A percentile compares a stretch with the other conserved stretches of the same genome.
Conservation (phyloP, 1,140 invertebrate species). For the Euwallacea similis region DNA sequence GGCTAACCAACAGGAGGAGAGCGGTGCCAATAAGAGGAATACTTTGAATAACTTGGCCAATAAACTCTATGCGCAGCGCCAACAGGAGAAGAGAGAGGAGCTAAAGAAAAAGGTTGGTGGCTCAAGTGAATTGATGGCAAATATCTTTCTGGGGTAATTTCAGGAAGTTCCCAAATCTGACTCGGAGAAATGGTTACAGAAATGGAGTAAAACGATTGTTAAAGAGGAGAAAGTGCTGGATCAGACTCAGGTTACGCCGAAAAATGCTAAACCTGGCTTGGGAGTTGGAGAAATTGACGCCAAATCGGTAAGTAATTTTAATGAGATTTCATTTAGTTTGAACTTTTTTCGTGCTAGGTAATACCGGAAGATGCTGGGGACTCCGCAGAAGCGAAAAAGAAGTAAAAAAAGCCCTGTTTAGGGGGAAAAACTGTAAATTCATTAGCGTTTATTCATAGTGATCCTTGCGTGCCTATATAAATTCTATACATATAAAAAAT, state of each 20-base stretch:
- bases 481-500: no score
- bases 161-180: constrained; percentile 29
- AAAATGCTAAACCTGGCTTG: constrained; percentile 41
- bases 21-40: constrained; percentile 44
- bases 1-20: constrained; percentile 51
- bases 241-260: background rate
- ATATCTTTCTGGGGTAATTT: background rate
- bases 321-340: no score
- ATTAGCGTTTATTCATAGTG: no score
- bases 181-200: constrained; percentile 44
- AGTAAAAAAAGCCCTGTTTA: background rate
- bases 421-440: no score
- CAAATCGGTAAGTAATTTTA: constrained; percentile 43
- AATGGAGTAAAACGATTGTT: constrained; percentile 44
- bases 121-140: background rate
- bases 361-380: background rate
- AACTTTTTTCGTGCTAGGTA: background rate
- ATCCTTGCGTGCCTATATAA: no score
- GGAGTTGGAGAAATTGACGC: constrained; percentile 52
- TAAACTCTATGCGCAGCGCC: constrained; percentile 47
- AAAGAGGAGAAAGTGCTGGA: constrained; percentile 2
- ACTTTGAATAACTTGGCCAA: constrained; percentile 44
- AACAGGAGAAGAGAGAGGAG: constrained; percentile 43
- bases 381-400: background rate
- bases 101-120: constrained; percentile 15